Percentiles rank a stretch among this genome's conserved stretches.
Conservation (phyloP, 2,888 invertebrate genomes). For the Drosophila subquinaria region DNA sequence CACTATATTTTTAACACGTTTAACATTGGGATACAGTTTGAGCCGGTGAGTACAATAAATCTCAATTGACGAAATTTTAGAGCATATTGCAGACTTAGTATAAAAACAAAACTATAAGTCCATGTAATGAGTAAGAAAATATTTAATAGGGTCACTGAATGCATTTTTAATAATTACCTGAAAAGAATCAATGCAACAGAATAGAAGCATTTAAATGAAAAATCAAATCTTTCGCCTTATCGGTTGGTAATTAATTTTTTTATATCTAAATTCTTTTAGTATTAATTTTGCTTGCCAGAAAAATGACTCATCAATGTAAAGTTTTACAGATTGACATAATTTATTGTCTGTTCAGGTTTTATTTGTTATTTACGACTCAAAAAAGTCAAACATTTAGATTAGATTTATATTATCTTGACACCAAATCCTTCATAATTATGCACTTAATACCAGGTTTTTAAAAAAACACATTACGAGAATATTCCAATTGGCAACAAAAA, state of each 20-base stretch:
- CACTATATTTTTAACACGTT: slow-evolving; percentile 4
- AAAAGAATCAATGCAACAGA: not conserved
- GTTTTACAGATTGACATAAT: not conserved
- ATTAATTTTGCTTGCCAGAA: not conserved
- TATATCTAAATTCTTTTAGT: not conserved
- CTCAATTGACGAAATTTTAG: not conserved
- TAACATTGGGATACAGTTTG: slow-evolving; percentile 3
- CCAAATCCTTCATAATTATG: not conserved
- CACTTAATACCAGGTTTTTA: not conserved
- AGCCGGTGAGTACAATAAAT: not conserved
- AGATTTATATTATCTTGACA: not conserved
- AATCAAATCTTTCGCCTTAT: not conserved
- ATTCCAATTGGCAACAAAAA: not conserved
- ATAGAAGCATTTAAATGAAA: not conserved
- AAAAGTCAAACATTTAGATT: not conserved
- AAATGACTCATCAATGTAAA: not conserved
- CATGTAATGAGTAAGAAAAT: no score
- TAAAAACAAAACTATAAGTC: no score
- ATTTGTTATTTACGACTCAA: not conserved
- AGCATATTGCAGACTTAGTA: not conserved
- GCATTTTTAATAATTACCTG: not conserved
- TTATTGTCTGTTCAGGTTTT: no score
- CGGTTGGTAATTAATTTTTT: not conserved
- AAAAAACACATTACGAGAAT: not conserved
- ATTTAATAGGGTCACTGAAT: not conserved